These are phyloP conservation scores for Cygnus olor DNA, from an alignment of 2,797 vertebrate genomes.

Conservation along the genomic window DNA sequence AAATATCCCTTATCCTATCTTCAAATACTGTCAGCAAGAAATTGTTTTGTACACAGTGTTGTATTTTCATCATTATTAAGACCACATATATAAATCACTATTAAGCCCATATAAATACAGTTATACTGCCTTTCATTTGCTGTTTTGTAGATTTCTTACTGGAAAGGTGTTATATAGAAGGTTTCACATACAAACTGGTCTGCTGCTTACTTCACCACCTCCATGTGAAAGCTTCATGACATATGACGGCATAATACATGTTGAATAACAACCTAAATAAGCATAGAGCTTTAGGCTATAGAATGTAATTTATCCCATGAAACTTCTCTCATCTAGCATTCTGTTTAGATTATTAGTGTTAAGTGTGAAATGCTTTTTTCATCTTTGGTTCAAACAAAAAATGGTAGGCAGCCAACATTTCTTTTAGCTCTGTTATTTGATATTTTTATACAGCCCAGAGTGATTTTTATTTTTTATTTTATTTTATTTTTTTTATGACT, in stretches of 20 bases:
- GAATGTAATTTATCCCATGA: neutral
- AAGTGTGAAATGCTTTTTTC: neutral
- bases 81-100: neutral
- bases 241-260: neutral
- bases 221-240: neutral
- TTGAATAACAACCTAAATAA: neutral
- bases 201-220: too few relatives aligned
- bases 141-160: neutral
- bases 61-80: neutral
- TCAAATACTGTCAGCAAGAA: neutral
- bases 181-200: neutral
- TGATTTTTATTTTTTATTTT: neutral
- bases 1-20: neutral
- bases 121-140: neutral
- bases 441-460: neutral
- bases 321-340: neutral
- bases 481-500: neutral
- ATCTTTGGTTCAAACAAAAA: neutral
- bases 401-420: too few relatives aligned
- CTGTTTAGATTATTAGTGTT: neutral
- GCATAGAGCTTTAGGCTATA: neutral
- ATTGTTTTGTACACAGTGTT: accelerated
- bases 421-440: neutral
- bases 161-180: neutral
- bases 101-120: neutral